Percentiles rank a stretch among this genome's conserved stretches.
These are phyloP conservation scores for Papilio glaucus DNA, from an alignment of 1,140 invertebrate genomes.

Conservation along the genomic window DNA sequence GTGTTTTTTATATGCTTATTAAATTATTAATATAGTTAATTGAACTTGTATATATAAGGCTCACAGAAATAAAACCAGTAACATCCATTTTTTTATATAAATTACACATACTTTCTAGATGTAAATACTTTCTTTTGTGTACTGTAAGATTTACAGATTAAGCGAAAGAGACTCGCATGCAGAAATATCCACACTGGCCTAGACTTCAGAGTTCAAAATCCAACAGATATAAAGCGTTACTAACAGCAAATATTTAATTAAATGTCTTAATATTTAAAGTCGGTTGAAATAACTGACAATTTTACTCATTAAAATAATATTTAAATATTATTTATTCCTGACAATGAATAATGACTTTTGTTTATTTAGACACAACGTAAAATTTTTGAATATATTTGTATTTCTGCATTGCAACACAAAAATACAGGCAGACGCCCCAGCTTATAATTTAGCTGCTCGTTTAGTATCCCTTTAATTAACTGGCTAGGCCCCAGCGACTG, in stretches of 20 bases:
- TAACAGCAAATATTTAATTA: too few species aligned
- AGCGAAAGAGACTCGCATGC: too few species aligned
- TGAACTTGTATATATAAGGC: background rate
- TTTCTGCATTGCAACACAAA: constrained; percentile 10
- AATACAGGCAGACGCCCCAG: background rate
- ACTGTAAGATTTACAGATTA: too few species aligned
- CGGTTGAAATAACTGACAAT: too few species aligned
- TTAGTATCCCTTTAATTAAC: constrained; percentile 19
- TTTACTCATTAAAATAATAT: background rate
- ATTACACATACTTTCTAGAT: too few species aligned
- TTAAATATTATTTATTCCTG: background rate
- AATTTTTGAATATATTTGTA: background rate
- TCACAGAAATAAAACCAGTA: background rate
- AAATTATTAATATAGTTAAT: constrained; percentile 33
- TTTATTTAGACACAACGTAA: background rate
- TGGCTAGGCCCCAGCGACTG: constrained; percentile 16
- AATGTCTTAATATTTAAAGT: too few species aligned
- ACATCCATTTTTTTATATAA: too few species aligned
- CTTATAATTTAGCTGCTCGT: constrained; percentile 6
- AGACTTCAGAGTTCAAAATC: too few species aligned
- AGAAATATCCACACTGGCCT: too few species aligned
- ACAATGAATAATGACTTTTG: background rate
- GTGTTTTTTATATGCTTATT: background rate
- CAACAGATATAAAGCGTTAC: too few species aligned
- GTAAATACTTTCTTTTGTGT: too few species aligned